Conservation (phyloP, 35 echinoderm and acorn worm species). For the Holothuria glaberrima region DNA sequence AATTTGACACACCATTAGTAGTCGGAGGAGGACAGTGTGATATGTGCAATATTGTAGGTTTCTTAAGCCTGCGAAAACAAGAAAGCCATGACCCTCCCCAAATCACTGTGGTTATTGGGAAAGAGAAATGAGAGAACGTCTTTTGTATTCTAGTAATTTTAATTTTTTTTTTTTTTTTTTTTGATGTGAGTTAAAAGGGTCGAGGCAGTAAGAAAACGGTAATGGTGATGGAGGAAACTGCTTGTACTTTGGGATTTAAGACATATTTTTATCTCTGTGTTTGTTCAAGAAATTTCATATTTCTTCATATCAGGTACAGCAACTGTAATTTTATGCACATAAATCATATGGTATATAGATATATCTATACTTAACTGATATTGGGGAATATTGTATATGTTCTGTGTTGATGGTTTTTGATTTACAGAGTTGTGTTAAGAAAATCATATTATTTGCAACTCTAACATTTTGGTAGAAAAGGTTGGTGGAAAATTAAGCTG, state of each 20-base stretch:
- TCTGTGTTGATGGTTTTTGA: no score
- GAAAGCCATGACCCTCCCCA: no score
- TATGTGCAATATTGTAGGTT: no score
- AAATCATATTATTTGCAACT: no score
- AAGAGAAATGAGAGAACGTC: no score
- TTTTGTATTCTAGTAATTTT: neutral
- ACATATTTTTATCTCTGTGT: conserved; percentile 44
- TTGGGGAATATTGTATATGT: conserved; percentile 5
- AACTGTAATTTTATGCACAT: conserved; percentile 63
- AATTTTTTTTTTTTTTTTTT: neutral
- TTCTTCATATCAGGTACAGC: conserved; percentile 47
- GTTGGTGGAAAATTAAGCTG: no score
- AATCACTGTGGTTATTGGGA: no score
- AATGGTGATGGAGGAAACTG: conserved; percentile 33
- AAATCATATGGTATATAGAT: conserved; percentile 60
- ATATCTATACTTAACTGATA: conserved; percentile 39
- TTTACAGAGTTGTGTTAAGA: no score
- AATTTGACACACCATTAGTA: no score
- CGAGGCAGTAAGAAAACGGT: conserved; percentile 1
- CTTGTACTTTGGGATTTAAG: conserved; percentile 22
- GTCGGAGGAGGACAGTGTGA: no score
- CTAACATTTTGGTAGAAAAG: no score
- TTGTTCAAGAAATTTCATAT: conserved; percentile 32
- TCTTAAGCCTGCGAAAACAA: no score
- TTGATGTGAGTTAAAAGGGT: neutral